These are phyloP conservation scores for Thera britannica DNA, from an alignment of 2,888 invertebrate species.

Conservation along the genomic window DNA sequence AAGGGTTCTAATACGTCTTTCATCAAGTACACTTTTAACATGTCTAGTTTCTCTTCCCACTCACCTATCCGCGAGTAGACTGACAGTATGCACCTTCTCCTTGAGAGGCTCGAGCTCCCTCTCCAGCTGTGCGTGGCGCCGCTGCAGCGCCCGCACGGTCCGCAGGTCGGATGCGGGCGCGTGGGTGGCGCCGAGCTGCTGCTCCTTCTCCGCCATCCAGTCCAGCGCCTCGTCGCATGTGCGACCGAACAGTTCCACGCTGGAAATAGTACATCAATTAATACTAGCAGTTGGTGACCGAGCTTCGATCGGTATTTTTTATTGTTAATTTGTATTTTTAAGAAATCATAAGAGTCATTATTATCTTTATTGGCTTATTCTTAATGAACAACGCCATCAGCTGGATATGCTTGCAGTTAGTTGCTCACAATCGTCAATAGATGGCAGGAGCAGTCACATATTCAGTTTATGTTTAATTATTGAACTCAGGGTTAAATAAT, in stretches of 20 bases:
- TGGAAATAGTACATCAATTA: constrained; percentile 53
- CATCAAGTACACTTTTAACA: too few species aligned
- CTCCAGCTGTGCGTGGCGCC: constrained; percentile 96
- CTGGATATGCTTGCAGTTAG: too few species aligned
- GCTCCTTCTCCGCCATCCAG: constrained; percentile 99
- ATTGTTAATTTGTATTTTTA: too few species aligned
- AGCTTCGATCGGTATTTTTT: too few species aligned
- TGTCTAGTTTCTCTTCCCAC: constrained; percentile 49
- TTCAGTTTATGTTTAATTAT: too few species aligned
- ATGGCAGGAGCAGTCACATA: too few species aligned
- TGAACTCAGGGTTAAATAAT: too few species aligned
- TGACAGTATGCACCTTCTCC: constrained; percentile 96
- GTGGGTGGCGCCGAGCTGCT: constrained; percentile 91
- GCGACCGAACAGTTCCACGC: constrained; percentile 97
- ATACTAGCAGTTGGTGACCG: too few species aligned
- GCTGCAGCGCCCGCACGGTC: constrained; percentile 95
- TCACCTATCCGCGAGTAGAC: constrained; percentile 93
- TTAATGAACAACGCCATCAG: too few species aligned
- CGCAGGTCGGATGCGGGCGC: constrained; percentile 93
- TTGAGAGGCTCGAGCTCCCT: constrained; percentile 97
- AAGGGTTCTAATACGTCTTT: constrained; percentile 87
- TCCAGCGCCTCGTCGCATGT: constrained; percentile 98
- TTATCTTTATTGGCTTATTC: too few species aligned
- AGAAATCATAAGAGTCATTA: too few species aligned
- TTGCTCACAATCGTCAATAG: too few species aligned